Conservation (phyloP, 2,797 vertebrate species). For the Amblyopsis hoosieri region DNA sequence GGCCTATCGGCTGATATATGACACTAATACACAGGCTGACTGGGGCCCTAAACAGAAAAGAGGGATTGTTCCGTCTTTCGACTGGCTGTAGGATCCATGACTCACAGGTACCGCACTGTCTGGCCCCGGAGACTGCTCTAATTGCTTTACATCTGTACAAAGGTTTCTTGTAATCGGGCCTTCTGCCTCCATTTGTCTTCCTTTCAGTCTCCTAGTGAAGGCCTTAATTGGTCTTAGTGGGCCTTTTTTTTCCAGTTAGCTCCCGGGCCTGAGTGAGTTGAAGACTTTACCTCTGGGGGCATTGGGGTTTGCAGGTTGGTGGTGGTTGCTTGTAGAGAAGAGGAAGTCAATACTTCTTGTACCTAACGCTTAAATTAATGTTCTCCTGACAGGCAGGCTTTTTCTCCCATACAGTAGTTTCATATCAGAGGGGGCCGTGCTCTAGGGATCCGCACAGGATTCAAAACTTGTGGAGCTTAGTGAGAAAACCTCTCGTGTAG, state of each 20-base stretch:
- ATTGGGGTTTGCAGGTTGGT: slow-evolving; percentile 61
- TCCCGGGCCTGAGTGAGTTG: slow-evolving; percentile 84
- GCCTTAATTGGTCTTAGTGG: slow-evolving; percentile 99
- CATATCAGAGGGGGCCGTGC: slow-evolving; percentile 76
- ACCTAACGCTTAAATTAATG: slow-evolving; percentile 97
- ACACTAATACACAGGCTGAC: slow-evolving; percentile 91
- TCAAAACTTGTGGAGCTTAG: slow-evolving; percentile 78
- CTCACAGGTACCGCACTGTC: slow-evolving; percentile 86
- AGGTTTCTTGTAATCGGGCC: slow-evolving; percentile 98
- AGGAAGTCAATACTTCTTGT: slow-evolving; percentile 91
- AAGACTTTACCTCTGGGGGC: slow-evolving; percentile 81
- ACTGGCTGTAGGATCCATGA: slow-evolving; percentile 90
- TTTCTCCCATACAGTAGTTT: slow-evolving; percentile 56
- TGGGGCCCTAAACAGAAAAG: slow-evolving; percentile 88
- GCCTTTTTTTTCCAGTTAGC: slow-evolving; percentile 86
- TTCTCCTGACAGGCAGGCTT: slow-evolving; percentile 83
- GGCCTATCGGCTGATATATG: slow-evolving; percentile 86
- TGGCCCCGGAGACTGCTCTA: slow-evolving; percentile 92
- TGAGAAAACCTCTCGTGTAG: slow-evolving; percentile 77
- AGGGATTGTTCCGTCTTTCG: slow-evolving; percentile 92
- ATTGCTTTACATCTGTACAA: slow-evolving; percentile 99
- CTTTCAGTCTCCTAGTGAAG: slow-evolving; percentile 94
- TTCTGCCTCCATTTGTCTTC: slow-evolving; percentile 99
- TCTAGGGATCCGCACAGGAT: slow-evolving; percentile 76
- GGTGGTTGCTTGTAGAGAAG: slow-evolving; percentile 68